Evolutionary conservation across 2,113 vertebrate species (phyloP).

Genomic region (Dunckerocampus dactyliophorus): DNA sequence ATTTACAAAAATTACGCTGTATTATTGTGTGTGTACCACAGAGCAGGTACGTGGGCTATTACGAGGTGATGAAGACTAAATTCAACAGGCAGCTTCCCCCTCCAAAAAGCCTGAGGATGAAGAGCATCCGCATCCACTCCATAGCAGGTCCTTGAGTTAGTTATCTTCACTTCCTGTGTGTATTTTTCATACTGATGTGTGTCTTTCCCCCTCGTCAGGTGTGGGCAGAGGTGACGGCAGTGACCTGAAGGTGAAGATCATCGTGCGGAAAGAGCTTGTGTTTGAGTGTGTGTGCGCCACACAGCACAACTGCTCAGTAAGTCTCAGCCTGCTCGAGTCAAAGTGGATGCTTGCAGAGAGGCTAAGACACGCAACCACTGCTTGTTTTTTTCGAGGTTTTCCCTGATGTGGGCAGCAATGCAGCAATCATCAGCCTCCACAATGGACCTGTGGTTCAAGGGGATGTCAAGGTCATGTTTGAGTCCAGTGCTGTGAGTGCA

Average conservation of each 20-base stretch:
- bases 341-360: not conserved
- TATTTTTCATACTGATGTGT: too few species aligned
- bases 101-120: constrained; percentile 75
- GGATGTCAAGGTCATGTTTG: constrained; percentile 91
- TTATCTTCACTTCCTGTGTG: too few species aligned
- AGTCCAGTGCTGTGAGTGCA: constrained; percentile 82
- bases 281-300: constrained; percentile 79
- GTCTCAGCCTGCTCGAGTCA: constrained; percentile 7
- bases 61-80: constrained; percentile 83
- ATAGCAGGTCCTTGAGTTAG: constrained; percentile 68
- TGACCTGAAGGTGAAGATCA: constrained; percentile 83
- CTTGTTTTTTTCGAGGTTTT: constrained; percentile 72
- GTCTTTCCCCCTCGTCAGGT: constrained; percentile 62
- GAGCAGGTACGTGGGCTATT: constrained; percentile 93
- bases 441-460: constrained; percentile 79
- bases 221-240: constrained; percentile 84
- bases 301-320: constrained; percentile 82
- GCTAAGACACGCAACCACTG: not conserved
- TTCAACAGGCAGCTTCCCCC: constrained; percentile 82
- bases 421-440: constrained; percentile 77
- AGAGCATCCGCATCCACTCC: constrained; percentile 82
- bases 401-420: constrained; percentile 79
- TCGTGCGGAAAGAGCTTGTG: constrained; percentile 71
- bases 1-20: too few species aligned
- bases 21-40: constrained; percentile 47